Conservation (phyloP, 2,797 vertebrate genomes). For the Sorex maritimensis region DNA sequence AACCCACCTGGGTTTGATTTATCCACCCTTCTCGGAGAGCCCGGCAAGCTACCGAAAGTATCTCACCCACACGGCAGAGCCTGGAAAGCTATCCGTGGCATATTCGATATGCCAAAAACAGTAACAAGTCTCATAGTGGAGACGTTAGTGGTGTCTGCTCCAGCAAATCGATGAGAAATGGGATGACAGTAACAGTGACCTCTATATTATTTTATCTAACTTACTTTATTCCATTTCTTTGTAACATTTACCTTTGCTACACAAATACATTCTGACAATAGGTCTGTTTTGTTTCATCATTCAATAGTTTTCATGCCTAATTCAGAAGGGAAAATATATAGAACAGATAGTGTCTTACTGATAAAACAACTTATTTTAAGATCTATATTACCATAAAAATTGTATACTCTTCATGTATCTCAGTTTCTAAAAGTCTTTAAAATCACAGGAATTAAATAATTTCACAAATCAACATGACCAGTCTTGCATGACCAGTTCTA, state of each 20-base stretch:
- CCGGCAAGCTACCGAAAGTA: no score
- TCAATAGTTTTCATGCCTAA: neutral
- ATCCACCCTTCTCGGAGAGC: no score
- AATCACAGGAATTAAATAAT: slow-evolving; percentile 35
- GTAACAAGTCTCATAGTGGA: no score
- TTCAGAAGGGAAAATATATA: neutral
- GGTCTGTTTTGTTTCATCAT: neutral
- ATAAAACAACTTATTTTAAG: slow-evolving; percentile 10
- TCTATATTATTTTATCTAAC: neutral
- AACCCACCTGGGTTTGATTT: no score
- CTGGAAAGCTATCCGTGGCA: no score
- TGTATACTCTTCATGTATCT: neutral
- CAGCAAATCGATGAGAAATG: no score
- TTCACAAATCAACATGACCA: slow-evolving; percentile 22
- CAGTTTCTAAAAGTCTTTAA: slow-evolving; percentile 38
- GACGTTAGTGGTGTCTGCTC: no score
- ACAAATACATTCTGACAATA: neutral
- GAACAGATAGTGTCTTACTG: neutral
- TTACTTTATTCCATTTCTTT: neutral
- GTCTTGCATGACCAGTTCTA: slow-evolving; percentile 17
- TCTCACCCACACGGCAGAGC: no score
- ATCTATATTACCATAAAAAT: slow-evolving; percentile 1
- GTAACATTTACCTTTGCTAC: neutral
- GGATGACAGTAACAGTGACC: no score
- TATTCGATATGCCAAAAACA: no score